Evolutionary conservation across 1,140 invertebrate genomes (phyloP), one percentile per base, ranked within the genome.

Genomic region (Cydia splendana): DNA sequence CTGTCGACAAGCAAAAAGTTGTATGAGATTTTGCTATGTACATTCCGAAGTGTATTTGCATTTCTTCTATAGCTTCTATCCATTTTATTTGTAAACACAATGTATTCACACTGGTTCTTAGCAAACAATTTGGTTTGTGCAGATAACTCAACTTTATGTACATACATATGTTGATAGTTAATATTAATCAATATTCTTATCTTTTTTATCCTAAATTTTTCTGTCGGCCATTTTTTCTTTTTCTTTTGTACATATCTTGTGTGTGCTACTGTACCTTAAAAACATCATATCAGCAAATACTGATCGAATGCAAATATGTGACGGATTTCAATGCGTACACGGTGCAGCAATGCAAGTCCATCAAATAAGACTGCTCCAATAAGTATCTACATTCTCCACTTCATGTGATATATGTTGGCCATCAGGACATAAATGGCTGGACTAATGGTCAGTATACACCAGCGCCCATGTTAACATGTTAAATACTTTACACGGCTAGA

Each of bases 1-100:
- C 78, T 82, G 80, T 81, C 79, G 79, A 81, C 53, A 67, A 76
- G 75, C 38, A 38, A 67, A 71, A 71, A 71, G 67, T 69, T 69
- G 30, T 71, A 71, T 10, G 7, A 38, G 57, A 62, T 62, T 62
- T 62, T 62, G n/a, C 57, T 62, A 62, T 62, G 57, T 10, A 62
- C 57, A 62, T 62, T 62, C 57, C 57, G 18, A 62, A 24, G 57
- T 24, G 57, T 62, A 24, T 62, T 24, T 62, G 10, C 57, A n/a
- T 24, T 62, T 62, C 53, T 20, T 7, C 53, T 20, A 2, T 62
- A 62, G 1, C 53, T 62, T 62, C 53, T 18, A 62, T 62, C n/a
- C 18, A 62, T 62, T 62, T 62, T 12, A 62, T 24, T 62, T 62
- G 57, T 62, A 57, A 57, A 24, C 57, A 62, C 57, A 62, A 62